Evolutionary conservation across 2,797 vertebrate genomes (phyloP), one percentile per base, ranked within the genome.

Genomic region (Percopsis omiscomaycus): DNA sequence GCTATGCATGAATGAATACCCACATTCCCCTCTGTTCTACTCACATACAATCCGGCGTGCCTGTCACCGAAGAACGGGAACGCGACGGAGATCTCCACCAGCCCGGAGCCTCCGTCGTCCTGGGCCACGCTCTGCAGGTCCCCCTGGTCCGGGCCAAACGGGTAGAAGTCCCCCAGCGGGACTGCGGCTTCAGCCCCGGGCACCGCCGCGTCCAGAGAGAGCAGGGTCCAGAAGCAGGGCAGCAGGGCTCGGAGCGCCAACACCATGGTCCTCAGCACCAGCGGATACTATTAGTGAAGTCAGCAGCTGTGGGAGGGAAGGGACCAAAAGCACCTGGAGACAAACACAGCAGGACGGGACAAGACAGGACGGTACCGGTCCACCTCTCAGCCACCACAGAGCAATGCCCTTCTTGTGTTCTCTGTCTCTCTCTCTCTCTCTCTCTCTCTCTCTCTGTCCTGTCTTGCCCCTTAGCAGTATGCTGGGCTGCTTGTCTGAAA

Each of bases 11-110:
- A 57, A 64, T 48, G 55, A 46, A 59, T 10, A 44, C 56, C 29
- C 16, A 59, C 49, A 51, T 32, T 15, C 56, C 59, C 56, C 53
- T 22, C 49, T 14, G 11, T 55, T 61, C 32, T 93, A 98, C 96
- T 98, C 89, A 98, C 97, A 75, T 98, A 99, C 83, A 98, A 96
- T 55, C 94, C 95, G 0, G 91, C 89, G 90, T 99, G 97, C 72
- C 88, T 91, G 74, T 95, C 94, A 68, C 97, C 96, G 71, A 98
- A 98, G 91, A 98, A 98, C 37, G 96, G 95, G 86, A 98, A 97
- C 16, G 88, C 92, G 71, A 93, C 90, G 1, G 95, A 93, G 79
- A 98, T 95, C 50, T 94, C 89, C 81, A 93, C 93, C 58, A 97
- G 91, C 75, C 96, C 94, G 0, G 97, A 98, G 84, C 97, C 96